Evolutionary conservation across 1,140 invertebrate species (phyloP), one percentile per base, ranked within the genome.

Genomic region (Augochlora pura): DNA sequence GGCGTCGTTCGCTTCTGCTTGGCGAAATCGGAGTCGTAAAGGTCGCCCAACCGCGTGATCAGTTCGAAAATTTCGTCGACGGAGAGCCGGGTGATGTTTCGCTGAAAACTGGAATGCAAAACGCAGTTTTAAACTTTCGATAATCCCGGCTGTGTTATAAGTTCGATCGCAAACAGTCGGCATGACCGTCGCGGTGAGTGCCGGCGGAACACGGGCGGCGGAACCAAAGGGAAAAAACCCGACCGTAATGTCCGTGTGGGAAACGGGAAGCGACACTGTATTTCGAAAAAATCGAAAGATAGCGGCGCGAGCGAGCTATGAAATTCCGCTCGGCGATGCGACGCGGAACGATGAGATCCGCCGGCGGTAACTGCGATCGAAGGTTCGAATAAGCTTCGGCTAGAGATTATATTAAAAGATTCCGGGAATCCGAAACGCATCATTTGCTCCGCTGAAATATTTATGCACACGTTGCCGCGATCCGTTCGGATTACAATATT

Each of bases 31-130:
- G 82, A 81, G 18, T 64, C 16, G 18, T 88, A 88, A 1, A 80
- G 60, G n/a, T 78, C 60, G 32, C 88, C 87, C 23, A 88, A 68
- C 2, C 86, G 64, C 54, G 3, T 5, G 9, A 88, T 14, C 63
- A 79, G 64, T 4, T 25, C 8, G 0, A 83, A n/a, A 25, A 88
- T 84, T 57, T 84, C 64, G 0, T 74, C 32, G 16, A 52, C 0
- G 2, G 79, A n/a, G 1, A 70, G 10, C 3, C 77, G 14, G 6
- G 88, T 73, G 18, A 86, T 16, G 18, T 83, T 88, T 3, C 71
- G 12, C 0, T 64, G 49, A 39, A 42, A 81, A 21, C 87, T 87
- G 4, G n/a, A 46, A 46, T 14, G 42, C 42, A 46, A 42, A 12
- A 12, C 42, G 0, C 42, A 46, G 42, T 14, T 46, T 46, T 46